Evolutionary conservation across 1,140 invertebrate species (phyloP).

Genomic region (Brachionus calyciflorus): DNA sequence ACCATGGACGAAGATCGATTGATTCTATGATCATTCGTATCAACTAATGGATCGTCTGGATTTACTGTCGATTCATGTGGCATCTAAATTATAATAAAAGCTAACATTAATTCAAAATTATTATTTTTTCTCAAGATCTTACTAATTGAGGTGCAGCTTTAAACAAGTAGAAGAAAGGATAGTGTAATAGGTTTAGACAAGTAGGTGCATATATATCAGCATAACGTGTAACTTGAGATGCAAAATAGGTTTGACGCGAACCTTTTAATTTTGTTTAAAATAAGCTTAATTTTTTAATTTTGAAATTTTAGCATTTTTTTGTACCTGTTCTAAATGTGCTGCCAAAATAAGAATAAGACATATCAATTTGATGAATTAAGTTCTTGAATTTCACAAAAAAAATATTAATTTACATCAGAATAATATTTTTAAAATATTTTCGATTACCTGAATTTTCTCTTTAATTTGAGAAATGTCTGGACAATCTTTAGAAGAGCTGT

Average conservation of each 20-base stretch:
- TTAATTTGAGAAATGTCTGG: constrained; percentile 44
- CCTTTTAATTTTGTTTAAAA: no score
- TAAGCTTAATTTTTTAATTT: neutral
- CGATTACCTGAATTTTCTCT: constrained; percentile 11
- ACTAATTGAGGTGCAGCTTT: constrained; percentile 62
- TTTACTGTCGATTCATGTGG: constrained; percentile 96
- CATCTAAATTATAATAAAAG: constrained; percentile 63
- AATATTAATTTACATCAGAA: neutral
- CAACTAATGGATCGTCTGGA: constrained; percentile 73
- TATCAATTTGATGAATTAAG: constrained; percentile 37
- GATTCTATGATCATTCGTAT: neutral
- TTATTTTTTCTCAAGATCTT: neutral
- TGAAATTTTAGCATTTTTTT: neutral
- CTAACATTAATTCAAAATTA: neutral
- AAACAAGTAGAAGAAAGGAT: constrained; percentile 86
- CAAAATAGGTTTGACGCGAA: constrained; percentile 95
- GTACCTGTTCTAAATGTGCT: constrained; percentile 42
- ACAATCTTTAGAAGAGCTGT: constrained; percentile 34
- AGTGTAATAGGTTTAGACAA: constrained; percentile 95
- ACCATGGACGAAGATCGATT: neutral
- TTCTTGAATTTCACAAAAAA: no score
- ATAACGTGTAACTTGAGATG: constrained; percentile 82
- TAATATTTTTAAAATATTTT: neutral
- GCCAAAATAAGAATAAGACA: constrained; percentile 39
- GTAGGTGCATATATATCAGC: constrained; percentile 94